A percentile compares a stretch with the other conserved stretches of the same genome.
Evolutionary conservation across 2,888 invertebrate species (phyloP).

Genomic region (Sinelater perroti): DNA sequence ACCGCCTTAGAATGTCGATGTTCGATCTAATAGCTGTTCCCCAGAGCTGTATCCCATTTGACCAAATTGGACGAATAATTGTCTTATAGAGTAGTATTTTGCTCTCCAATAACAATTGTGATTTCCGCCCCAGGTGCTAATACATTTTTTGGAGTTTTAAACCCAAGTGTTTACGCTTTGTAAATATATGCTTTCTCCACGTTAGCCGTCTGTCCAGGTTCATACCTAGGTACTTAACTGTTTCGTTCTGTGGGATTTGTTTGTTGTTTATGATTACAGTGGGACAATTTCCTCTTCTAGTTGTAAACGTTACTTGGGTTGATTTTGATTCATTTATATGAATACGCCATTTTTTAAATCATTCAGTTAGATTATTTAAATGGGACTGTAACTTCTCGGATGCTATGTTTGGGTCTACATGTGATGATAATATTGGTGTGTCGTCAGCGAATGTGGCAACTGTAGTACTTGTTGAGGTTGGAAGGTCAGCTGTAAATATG

Average conservation of each 20-base stretch:
- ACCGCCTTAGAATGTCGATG: constrained; percentile 3
- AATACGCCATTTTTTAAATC: background rate
- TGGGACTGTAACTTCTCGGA: background rate
- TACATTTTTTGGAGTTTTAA: constrained; percentile 7
- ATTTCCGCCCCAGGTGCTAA: background rate
- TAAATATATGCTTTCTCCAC: background rate
- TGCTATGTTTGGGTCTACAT: background rate
- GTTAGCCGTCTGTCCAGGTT: no score
- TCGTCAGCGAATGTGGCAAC: constrained; percentile 5
- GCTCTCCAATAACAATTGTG: background rate
- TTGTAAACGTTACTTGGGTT: background rate
- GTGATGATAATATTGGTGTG: constrained; percentile 1
- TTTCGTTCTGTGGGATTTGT: background rate
- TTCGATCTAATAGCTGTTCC: background rate
- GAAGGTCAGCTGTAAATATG: no score
- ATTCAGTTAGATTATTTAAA: background rate
- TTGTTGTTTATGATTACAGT: background rate
- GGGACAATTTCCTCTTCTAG: no score
- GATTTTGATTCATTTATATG: background rate
- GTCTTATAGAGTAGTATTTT: constrained; percentile 3
- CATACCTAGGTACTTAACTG: background rate
- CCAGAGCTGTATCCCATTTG: constrained; percentile 9
- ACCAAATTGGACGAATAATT: background rate
- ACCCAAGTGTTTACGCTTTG: background rate
- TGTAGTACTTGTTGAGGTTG: background rate